Evolutionary conservation across 2,113 vertebrate species (phyloP), one percentile per base, ranked within the genome.

Genomic region (Engraulis encrasicolus): DNA sequence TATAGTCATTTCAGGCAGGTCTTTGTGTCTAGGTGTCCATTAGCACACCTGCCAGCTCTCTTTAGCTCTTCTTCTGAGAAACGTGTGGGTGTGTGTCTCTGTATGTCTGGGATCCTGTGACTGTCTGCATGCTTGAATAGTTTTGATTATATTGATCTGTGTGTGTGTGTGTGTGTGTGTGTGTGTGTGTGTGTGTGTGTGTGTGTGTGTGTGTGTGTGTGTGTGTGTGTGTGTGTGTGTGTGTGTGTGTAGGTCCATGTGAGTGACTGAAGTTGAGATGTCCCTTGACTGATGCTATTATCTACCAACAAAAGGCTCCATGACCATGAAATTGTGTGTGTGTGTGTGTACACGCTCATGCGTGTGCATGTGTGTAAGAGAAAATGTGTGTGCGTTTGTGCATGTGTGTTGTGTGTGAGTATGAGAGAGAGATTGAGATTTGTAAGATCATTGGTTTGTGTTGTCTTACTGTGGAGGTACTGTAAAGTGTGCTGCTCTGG

Each of bases 221-320:
- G 58, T 66, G 23, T 66, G 54, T 66, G 58, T 31, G 58, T 66
- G 58, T 66, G 58, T 66, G 54, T 61, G 54, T 61, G 23, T 61
- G 58, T 61, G 58, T 7, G 58, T 9, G 20, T 23, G 2, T 6
- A 27, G 1, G 58, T 11, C n/a, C n/a, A n/a, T n/a, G n/a, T 11
- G 23, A 27, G 23, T 23, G 7, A 61, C 12, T 61, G 58, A n/a
- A n/a, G n/a, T n/a, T n/a, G n/a, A n/a, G n/a, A n/a, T n/a, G n/a
- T n/a, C n/a, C 58, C 58, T 61, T 61, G 58, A 58, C 20, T 58
- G 18, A 20, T 58, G 19, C 23, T 61, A 9, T 61, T 61, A 7
- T 61, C 40, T 45, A n/a, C n/a, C 9, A 45, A 45, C 40, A 45
- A 3, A 45, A 14, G 52, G 52, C 52, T 19, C 58, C 23, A n/a